These are phyloP conservation scores for Hippopotamyrus pictus DNA, from an alignment of 2,797 vertebrate genomes.

Conservation along the genomic window DNA sequence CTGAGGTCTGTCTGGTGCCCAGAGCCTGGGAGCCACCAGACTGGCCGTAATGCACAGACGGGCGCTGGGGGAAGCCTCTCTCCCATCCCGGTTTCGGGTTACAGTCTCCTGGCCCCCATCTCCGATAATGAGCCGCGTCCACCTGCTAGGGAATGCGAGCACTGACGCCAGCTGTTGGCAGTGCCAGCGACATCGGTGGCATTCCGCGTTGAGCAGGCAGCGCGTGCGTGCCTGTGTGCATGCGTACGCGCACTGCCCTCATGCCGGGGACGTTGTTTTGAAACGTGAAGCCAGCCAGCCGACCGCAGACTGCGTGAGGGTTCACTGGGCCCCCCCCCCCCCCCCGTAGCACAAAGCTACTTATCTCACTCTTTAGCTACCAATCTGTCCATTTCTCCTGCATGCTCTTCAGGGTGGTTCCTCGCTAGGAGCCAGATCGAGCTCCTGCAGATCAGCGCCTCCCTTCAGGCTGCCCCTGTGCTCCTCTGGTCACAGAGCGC, in stretches of 20 bases:
- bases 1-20: not conserved
- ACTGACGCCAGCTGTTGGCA: not conserved
- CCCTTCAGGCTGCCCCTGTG: not conserved
- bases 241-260: conserved; percentile 5
- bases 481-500: conserved; percentile 55
- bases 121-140: not conserved
- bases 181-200: not conserved
- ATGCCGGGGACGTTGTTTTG: conserved; percentile 59
- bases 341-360: conserved; percentile 10
- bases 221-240: conserved; percentile 10
- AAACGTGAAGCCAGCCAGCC: conserved; percentile 55
- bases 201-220: not conserved
- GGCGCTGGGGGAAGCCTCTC: conserved; percentile 37
- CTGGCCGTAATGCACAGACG: not conserved
- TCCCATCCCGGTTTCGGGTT: conserved; percentile 58
- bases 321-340: conserved; percentile 21
- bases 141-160: not conserved
- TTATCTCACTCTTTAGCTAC: not conserved
- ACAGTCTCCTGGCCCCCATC: conserved; percentile 54
- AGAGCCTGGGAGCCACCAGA: not conserved
- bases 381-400: conserved; percentile 22
- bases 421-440: conserved; percentile 4
- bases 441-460: not conserved
- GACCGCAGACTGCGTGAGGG: not conserved
- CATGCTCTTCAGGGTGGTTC: conserved; percentile 21